These are phyloP conservation scores for Neelides sp. DNA, from an alignment of 1,140 invertebrate genomes.

Conservation along the genomic window DNA sequence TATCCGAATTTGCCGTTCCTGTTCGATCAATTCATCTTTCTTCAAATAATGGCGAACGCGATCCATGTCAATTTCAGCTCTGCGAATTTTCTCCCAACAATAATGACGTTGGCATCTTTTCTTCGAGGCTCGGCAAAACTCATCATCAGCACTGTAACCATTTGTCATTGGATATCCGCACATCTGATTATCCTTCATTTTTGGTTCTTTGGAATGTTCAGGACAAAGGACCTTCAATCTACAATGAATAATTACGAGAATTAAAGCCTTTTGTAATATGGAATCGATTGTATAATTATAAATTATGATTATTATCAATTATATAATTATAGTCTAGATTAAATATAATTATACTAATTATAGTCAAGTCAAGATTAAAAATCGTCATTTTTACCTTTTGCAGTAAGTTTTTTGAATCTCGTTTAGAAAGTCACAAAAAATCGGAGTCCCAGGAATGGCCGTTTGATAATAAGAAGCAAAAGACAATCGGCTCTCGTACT, in stretches of 20 bases:
- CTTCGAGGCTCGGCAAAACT: slow-evolving; percentile 75
- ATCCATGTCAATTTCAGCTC: slow-evolving; percentile 69
- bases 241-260: too few relatives aligned
- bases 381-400: too few relatives aligned
- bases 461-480: slow-evolving; percentile 91
- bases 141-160: slow-evolving; percentile 42
- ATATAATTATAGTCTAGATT: too few relatives aligned
- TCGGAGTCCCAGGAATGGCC: slow-evolving; percentile 64
- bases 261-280: too few relatives aligned
- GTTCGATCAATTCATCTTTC: slow-evolving; percentile 87
- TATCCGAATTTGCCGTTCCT: slow-evolving; percentile 74
- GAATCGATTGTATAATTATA: too few relatives aligned
- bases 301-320: too few relatives aligned
- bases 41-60: slow-evolving; percentile 70
- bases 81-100: slow-evolving; percentile 86
- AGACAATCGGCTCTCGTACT: slow-evolving; percentile 93
- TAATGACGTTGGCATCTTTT: slow-evolving; percentile 85
- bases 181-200: slow-evolving; percentile 65
- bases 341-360: too few relatives aligned
- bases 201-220: slow-evolving; percentile 93
- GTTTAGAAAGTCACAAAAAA: slow-evolving; percentile 98
- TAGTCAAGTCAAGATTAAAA: too few relatives aligned
- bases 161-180: slow-evolving; percentile 82
- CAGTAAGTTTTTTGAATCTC: slow-evolving; percentile 81
- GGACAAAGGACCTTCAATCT: slow-evolving; percentile 89